Evolutionary conservation across 2,888 invertebrate genomes (phyloP).

Genomic region (Epiblema foenella): DNA sequence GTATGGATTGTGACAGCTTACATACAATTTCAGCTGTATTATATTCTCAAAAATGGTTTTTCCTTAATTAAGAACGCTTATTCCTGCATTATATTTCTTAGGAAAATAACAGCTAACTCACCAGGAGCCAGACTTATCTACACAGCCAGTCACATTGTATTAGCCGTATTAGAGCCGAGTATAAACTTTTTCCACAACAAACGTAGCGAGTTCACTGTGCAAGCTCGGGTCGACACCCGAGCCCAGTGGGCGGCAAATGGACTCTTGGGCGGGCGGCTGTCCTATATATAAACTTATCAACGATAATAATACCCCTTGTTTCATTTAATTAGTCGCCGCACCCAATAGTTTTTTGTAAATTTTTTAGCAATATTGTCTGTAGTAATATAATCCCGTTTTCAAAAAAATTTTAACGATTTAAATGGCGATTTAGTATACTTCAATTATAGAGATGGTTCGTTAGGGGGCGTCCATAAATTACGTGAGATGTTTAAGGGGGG

Average conservation of each 20-base stretch:
- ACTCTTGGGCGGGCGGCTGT: slow-evolving; percentile 63
- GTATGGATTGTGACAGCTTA: too few relatives aligned
- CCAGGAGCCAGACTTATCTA: slow-evolving; percentile 11
- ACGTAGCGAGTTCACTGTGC: slow-evolving; percentile 59
- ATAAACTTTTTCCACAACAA: slow-evolving; percentile 52
- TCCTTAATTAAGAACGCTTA: not conserved
- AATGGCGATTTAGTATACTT: too few relatives aligned
- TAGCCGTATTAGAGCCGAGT: slow-evolving; percentile 19
- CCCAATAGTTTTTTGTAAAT: slow-evolving; percentile 42
- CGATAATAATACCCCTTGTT: slow-evolving; percentile 66
- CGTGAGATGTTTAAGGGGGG: too few relatives aligned
- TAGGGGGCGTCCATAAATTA: too few relatives aligned
- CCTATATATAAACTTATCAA: slow-evolving; percentile 73
- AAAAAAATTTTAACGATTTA: too few relatives aligned
- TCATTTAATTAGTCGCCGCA: slow-evolving; percentile 71
- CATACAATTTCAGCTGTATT: too few relatives aligned
- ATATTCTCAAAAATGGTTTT: not conserved
- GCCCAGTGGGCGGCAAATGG: slow-evolving; percentile 73
- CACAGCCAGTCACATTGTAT: slow-evolving; percentile 25
- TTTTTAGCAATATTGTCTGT: not conserved
- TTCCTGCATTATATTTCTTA: not conserved
- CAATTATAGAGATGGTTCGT: too few relatives aligned
- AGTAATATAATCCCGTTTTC: too few relatives aligned
- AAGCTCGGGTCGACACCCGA: slow-evolving; percentile 68
- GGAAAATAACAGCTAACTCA: not conserved